A percentile compares a stretch with the other conserved stretches of the same genome.
Evolutionary conservation across 2,888 invertebrate species (phyloP).

Genomic region (Tipula vernalis): DNA sequence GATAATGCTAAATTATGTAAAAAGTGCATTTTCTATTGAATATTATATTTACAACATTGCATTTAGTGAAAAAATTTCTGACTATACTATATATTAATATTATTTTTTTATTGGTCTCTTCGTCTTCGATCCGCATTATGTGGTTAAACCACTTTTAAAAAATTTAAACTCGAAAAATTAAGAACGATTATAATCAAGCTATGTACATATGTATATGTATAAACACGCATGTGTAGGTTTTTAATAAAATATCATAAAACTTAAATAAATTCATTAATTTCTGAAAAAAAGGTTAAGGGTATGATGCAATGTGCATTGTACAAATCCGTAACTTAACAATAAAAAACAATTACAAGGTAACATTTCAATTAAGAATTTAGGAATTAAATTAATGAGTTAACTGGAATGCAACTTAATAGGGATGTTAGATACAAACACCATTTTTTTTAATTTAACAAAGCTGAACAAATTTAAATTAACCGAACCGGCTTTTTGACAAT

Average conservation of each 20-base stretch:
- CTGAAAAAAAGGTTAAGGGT: background rate
- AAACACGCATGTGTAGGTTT: background rate
- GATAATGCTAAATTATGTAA: background rate
- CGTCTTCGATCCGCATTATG: background rate
- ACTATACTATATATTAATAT: background rate
- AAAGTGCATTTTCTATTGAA: background rate
- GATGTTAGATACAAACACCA: background rate
- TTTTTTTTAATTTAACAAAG: background rate
- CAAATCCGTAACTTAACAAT: background rate
- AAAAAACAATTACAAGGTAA: background rate
- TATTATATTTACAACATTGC: background rate
- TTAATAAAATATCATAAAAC: background rate
- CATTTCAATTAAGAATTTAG: background rate
- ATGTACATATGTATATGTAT: background rate
- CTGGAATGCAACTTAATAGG: background rate
- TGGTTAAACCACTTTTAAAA: background rate
- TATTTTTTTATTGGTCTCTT: background rate
- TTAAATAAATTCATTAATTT: background rate
- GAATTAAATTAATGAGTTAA: background rate
- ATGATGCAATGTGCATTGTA: background rate
- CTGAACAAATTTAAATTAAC: background rate
- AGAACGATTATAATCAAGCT: background rate
- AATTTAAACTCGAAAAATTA: background rate
- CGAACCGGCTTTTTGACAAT: background rate
- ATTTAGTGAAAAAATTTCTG: background rate